Evolutionary conservation across 2,797 vertebrate species (phyloP).

Genomic region (Dicrostonyx torquatus): DNA sequence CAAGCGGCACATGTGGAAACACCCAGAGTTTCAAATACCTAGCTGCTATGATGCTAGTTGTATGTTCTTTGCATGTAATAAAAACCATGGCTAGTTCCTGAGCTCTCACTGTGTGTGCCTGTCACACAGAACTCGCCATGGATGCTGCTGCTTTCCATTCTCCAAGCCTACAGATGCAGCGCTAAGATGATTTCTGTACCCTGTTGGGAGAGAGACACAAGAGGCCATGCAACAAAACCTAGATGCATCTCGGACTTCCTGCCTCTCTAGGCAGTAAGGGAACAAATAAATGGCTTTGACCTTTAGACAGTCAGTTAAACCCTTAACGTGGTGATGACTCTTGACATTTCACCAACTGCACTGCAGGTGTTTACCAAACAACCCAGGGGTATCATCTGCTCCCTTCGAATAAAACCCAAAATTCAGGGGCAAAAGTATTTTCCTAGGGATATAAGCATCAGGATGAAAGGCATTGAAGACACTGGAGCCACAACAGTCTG

Average conservation of each 20-base stretch:
- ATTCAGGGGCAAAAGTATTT: slow-evolving; percentile 11
- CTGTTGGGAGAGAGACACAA: slow-evolving; percentile 21
- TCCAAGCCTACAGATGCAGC: neutral
- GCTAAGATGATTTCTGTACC: neutral
- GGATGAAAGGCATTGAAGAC: neutral
- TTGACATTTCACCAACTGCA: neutral
- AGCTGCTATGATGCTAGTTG: neutral
- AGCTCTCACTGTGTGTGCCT: neutral
- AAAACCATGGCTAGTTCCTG: neutral
- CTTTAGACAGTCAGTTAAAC: slow-evolving; percentile 30
- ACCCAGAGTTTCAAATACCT: neutral
- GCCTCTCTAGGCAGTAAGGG: neutral
- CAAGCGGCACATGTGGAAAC: neutral
- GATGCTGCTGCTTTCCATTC: neutral
- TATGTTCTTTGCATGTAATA: neutral
- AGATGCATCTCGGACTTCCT: neutral
- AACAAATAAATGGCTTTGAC: slow-evolving; percentile 42
- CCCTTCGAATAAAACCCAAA: neutral
- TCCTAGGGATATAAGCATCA: neutral
- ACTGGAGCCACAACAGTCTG: neutral
- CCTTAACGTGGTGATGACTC: neutral
- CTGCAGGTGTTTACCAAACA: neutral
- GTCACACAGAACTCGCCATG: neutral
- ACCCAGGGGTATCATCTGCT: neutral
- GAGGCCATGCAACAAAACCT: neutral